These are phyloP conservation scores for Plagodis pulveraria DNA, from an alignment of 2,888 invertebrate species.

Conservation along the genomic window DNA sequence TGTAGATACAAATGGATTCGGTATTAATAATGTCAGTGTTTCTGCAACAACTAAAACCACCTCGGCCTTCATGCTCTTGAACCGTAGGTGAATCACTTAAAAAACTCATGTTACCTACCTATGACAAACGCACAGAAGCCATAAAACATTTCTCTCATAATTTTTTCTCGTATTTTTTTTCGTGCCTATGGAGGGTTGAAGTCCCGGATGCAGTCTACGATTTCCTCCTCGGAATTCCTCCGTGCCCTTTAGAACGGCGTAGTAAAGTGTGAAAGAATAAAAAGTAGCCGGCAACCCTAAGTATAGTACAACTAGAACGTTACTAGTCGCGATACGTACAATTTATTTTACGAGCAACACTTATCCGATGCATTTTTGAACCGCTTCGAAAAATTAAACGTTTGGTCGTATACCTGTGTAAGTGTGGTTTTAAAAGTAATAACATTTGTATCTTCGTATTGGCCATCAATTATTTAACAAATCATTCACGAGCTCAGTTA, in stretches of 20 bases:
- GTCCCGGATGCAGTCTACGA: not conserved
- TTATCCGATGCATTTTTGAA: conserved; percentile 44
- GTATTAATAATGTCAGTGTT: no score
- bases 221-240: not conserved
- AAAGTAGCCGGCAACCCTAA: conserved; percentile 14
- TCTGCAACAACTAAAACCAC: no score
- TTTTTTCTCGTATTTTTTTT: not conserved
- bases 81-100: no score
- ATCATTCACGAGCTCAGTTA: no score
- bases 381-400: conserved; percentile 30
- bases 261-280: not conserved
- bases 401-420: conserved; percentile 8
- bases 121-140: not conserved
- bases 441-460: no score
- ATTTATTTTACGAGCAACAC: conserved; percentile 41
- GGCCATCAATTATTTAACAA: no score
- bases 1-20: no score
- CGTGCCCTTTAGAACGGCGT: not conserved
- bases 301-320: conserved; percentile 20
- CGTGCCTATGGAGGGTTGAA: not conserved
- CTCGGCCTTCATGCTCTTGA: no score
- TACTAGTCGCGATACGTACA: conserved; percentile 37
- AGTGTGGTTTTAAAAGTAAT: no score
- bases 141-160: not conserved
- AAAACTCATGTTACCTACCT: no score